Conservation (phyloP, 2,888 invertebrate genomes). For the Odontocerum albicorne region DNA sequence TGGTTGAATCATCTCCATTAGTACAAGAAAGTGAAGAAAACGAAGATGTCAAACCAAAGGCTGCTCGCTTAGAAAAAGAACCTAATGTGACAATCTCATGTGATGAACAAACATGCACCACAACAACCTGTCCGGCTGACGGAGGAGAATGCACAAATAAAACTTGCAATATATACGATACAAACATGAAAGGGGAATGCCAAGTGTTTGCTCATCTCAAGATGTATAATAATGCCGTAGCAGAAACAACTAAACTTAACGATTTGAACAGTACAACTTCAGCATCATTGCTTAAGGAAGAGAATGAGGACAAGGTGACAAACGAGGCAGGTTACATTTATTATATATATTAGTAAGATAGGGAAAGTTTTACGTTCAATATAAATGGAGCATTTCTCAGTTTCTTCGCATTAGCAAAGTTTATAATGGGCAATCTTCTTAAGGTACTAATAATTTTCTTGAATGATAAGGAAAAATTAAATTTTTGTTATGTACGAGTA, state of each 20-base stretch:
- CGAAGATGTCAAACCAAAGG: constrained; percentile 5
- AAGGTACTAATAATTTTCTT: too few relatives aligned
- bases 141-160: constrained; percentile 47
- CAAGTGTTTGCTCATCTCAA: constrained; percentile 31
- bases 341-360: background rate
- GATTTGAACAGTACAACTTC: background rate
- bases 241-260: background rate
- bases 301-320: background rate
- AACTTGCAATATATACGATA: constrained; percentile 55
- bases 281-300: background rate
- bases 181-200: constrained; percentile 51
- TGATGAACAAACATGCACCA: constrained; percentile 55
- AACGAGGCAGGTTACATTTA: constrained; percentile 6
- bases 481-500: too few relatives aligned
- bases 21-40: constrained; percentile 20
- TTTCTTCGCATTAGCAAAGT: too few relatives aligned
- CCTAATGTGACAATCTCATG: constrained; percentile 51
- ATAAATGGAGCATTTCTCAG: too few relatives aligned
- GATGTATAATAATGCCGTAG: constrained; percentile 13
- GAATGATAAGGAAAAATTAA: too few relatives aligned
- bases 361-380: too few relatives aligned
- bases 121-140: constrained; percentile 49
- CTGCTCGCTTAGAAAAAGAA: constrained; percentile 34
- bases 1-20: background rate
- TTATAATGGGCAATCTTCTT: too few relatives aligned